Conservation (phyloP, 1,140 invertebrate species). For the Aphaenogaster floridana region DNA sequence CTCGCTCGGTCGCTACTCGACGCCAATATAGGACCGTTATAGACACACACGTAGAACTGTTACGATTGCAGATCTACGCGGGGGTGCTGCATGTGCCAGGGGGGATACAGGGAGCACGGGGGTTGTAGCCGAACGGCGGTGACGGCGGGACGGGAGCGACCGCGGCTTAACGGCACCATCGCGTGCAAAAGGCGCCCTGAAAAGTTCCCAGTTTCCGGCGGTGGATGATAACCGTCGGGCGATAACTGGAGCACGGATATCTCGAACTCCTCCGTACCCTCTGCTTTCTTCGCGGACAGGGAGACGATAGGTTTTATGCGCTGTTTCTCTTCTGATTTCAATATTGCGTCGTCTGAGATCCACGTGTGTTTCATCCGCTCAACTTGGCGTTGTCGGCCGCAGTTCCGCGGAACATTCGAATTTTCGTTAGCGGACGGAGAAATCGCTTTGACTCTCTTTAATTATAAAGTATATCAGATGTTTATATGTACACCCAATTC, state of each 20-base stretch:
- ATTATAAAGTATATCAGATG: background rate
- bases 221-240: conserved; percentile 20
- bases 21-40: conserved; percentile 74
- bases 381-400: background rate
- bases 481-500: background rate
- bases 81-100: background rate
- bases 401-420: background rate
- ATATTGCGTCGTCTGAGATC: conserved; percentile 4
- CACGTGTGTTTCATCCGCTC: background rate
- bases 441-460: background rate
- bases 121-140: background rate
- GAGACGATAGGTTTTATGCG: background rate
- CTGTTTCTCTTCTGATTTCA: conserved; percentile 37
- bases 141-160: background rate
- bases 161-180: conserved; percentile 23
- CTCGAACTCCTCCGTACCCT: background rate
- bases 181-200: conserved; percentile 18
- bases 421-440: background rate
- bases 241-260: conserved; percentile 37
- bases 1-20: conserved; percentile 75
- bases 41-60: conserved; percentile 66
- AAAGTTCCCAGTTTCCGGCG: conserved; percentile 26
- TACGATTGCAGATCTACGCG: conserved; percentile 69
- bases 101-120: background rate
- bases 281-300: background rate